Conservation (phyloP, 2,113 vertebrate species). For the Microtus montanus region DNA sequence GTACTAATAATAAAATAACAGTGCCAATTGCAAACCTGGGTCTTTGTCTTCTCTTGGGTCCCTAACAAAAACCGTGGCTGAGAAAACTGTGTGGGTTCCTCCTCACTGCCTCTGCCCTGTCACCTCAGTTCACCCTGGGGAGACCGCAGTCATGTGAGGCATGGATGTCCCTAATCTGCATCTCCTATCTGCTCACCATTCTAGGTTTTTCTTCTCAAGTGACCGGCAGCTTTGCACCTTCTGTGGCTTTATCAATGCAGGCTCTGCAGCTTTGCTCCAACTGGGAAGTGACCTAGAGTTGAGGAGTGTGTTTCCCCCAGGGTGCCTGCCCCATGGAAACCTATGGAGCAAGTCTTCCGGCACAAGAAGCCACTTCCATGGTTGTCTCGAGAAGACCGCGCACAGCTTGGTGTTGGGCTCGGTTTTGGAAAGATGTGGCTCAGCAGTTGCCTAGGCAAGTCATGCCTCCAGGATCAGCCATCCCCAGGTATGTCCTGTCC, state of each 20-base stretch:
- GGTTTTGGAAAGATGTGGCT: neutral
- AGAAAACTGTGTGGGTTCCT: neutral
- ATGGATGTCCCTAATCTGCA: neutral
- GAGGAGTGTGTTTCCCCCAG: neutral
- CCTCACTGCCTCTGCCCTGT: accelerated
- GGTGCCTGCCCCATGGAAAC: neutral
- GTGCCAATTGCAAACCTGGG: slow-evolving; percentile 90
- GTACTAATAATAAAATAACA: slow-evolving; percentile 99
- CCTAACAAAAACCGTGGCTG: neutral
- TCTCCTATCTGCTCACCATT: neutral
- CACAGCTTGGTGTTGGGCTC: neutral
- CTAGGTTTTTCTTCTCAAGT: neutral
- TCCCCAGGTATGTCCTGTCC: no score
- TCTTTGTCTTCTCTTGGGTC: slow-evolving; percentile 52
- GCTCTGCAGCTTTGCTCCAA: accelerated
- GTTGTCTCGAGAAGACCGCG: neutral
- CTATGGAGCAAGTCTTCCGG: accelerated
- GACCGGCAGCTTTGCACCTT: neutral
- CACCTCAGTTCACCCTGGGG: neutral
- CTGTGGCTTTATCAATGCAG: accelerated
- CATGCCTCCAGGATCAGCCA: neutral
- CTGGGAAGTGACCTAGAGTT: neutral
- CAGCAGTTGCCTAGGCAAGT: neutral
- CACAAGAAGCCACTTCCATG: accelerated
- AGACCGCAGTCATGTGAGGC: neutral